phyloP scores from a whole-genome alignment of 1,140 invertebrate genomes.

The Melitaea cinxia region DNA sequence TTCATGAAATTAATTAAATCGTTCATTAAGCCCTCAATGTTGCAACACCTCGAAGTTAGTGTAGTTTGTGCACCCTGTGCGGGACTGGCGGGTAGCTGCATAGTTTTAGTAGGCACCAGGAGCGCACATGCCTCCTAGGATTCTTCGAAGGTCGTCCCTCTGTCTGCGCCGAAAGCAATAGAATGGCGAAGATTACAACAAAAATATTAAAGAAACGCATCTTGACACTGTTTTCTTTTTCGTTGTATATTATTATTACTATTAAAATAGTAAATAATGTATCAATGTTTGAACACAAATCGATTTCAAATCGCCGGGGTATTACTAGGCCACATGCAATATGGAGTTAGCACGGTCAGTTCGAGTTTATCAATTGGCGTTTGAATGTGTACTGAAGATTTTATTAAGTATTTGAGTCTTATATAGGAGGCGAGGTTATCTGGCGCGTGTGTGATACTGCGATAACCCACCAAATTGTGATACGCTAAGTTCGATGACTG shows the following conservation, averaged over 20 bases:
- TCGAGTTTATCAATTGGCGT: conserved; percentile 50
- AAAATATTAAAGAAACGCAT: conserved; percentile 59
- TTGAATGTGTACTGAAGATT: conserved; percentile 59
- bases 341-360: conserved; percentile 29
- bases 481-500: conserved; percentile 71
- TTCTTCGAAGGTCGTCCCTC: conserved; percentile 44
- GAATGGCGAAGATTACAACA: conserved; percentile 38
- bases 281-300: conserved; percentile 1
- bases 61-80: conserved; percentile 39
- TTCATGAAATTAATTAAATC: conserved; percentile 24
- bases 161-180: conserved; percentile 38
- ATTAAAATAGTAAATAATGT: conserved; percentile 1
- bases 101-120: conserved; percentile 61
- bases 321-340: conserved; percentile 21
- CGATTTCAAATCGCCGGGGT: conserved; percentile 11
- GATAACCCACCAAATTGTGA: conserved; percentile 69
- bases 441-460: conserved; percentile 70
- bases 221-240: conserved; percentile 24
- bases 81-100: conserved; percentile 51
- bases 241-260: background rate
- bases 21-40: background rate
- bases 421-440: conserved; percentile 68
- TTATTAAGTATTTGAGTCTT: conserved; percentile 48
- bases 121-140: conserved; percentile 41
- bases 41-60: conserved; percentile 11